Base-by-base conservation (phyloP, 2,113 vertebrate species). In the Reinhardtius hippoglossoides region DNA sequence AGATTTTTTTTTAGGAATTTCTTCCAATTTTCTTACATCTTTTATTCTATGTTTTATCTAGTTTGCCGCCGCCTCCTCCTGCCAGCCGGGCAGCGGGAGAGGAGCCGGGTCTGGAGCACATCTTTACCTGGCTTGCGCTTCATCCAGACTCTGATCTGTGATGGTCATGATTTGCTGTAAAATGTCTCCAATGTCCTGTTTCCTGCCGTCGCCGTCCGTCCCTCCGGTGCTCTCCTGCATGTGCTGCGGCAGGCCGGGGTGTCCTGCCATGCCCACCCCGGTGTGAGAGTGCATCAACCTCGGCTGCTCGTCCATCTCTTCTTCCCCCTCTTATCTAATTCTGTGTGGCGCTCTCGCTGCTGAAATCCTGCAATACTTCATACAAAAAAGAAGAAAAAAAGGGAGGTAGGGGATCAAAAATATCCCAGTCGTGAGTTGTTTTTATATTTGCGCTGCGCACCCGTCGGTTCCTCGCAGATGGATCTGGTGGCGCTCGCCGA, bases 91-190 rank as follows among this genome's bases (percentile, higher is more conserved):
- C 8, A 3, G 18, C 16, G 9, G 35, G 9, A 40, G 8, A 3
- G 5, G 20, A 21, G 13, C 4, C 0, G 15, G 24, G 26, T 2
- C 4, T 2, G 15, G 65, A 37, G 71, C 71, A 15, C 50, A 24
- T 76, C 74, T 72, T 95, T 95, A 98, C 97, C 97, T 98, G 95
- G 97, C 97, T 94, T 99, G 97, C 74, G 97, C 97, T 91, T 99
- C 97, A 78, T 99, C 97, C 96, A 99, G 95, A 95, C 97, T 99
- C 93, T 99, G 97, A 85, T 99, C 97, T 60, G 97, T 99, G 95
- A 98, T 99, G 95, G 97, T 99, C 97, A 99, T 99, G 71, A 99
- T 99, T 89, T 99, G 97, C 94, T 98, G 97, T 93, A 98, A 95
- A 94, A 98, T 99, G 96, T 99, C 97, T 93, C 97, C 97, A 88